A percentile compares a stretch with the other conserved stretches of the same genome.
Conservation (phyloP, 1,140 invertebrate genomes). For the Papilio polytes region DNA sequence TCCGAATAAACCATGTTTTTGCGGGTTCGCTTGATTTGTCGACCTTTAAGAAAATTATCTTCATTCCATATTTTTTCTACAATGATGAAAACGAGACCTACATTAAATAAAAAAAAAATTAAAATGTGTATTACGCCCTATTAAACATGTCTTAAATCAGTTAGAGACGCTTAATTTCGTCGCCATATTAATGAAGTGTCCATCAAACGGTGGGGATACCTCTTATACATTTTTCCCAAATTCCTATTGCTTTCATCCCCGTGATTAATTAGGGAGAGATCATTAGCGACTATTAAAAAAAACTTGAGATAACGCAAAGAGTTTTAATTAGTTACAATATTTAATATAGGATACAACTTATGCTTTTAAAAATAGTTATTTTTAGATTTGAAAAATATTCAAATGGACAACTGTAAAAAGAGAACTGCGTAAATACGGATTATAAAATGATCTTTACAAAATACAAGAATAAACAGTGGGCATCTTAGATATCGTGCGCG, state of each 20-base stretch:
- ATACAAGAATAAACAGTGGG: neutral
- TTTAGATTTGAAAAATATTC: neutral
- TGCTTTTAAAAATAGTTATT: neutral
- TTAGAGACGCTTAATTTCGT: constrained; percentile 31
- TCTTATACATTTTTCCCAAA: constrained; percentile 61
- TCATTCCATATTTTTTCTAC: neutral
- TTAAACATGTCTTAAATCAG: constrained; percentile 23
- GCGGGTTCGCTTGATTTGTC: neutral
- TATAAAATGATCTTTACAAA: neutral
- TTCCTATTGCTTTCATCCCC: constrained; percentile 66
- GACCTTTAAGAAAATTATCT: neutral
- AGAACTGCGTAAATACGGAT: neutral
- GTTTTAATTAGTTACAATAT: constrained; percentile 62
- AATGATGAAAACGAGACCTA: neutral
- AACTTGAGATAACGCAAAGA: constrained; percentile 59
- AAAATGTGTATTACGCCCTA: neutral
- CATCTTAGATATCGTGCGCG: neutral
- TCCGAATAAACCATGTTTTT: neutral
- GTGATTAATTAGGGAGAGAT: constrained; percentile 75
- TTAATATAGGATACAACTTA: neutral
- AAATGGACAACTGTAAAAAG: neutral
- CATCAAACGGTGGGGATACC: constrained; percentile 49
- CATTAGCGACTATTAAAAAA: constrained; percentile 77
- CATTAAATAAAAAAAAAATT: neutral
- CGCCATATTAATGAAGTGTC: constrained; percentile 31